phyloP scores from a whole-genome alignment of 2,888 invertebrate genomes.

The Ophion obscuratus region DNA sequence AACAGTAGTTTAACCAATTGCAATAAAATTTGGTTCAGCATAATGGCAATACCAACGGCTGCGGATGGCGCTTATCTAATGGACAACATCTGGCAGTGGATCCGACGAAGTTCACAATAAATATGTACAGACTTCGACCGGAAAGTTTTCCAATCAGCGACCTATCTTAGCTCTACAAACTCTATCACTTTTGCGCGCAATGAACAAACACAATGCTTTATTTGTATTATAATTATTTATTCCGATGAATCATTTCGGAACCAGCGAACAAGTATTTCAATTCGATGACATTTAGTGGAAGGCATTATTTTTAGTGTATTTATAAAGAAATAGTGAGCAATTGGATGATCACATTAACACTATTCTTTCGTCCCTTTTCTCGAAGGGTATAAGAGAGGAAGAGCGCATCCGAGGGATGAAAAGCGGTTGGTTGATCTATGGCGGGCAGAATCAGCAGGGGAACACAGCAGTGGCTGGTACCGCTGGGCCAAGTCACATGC shows the following conservation, averaged over 20 bases:
- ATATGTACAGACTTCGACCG: no score
- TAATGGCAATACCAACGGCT: no score
- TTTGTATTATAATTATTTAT: not conserved
- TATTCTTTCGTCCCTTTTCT: not conserved
- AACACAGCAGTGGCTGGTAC: conserved; percentile 65
- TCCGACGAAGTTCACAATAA: no score
- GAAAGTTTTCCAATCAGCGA: no score
- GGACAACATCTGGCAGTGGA: no score
- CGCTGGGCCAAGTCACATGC: conserved; percentile 52
- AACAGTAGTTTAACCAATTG: no score
- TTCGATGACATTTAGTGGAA: no score
- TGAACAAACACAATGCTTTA: not conserved
- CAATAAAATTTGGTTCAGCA: no score
- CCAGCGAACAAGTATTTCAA: no score
- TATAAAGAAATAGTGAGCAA: not conserved
- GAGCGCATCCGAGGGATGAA: conserved; percentile 30
- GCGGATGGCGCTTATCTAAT: no score
- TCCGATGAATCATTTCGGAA: not conserved
- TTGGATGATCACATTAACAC: not conserved
- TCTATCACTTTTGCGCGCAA: not conserved
- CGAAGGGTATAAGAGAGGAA: not conserved
- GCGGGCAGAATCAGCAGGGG: conserved; percentile 44
- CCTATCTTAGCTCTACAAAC: no score
- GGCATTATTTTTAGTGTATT: no score
- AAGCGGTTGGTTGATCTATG: conserved; percentile 54